Conservation (phyloP, 1,140 invertebrate species). For the Geopemphigus sp. region DNA sequence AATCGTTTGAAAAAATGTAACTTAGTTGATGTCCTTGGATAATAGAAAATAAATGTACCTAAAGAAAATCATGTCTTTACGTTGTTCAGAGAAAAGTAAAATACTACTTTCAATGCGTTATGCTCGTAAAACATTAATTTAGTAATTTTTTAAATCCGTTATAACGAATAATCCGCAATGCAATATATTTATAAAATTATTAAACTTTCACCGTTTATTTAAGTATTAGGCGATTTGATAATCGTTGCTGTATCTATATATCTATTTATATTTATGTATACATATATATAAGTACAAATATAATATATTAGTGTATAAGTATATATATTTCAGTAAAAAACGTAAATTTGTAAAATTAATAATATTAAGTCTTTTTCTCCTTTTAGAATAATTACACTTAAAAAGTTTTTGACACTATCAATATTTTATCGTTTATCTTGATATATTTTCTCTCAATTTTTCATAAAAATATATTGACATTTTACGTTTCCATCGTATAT, state of each 20-base stretch:
- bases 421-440: too few relatives aligned
- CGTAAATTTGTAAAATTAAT: background rate
- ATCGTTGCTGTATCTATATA: background rate
- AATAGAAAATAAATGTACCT: background rate
- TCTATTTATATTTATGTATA: too few relatives aligned
- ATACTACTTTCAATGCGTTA: constrained; percentile 8
- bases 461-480: too few relatives aligned
- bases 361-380: too few relatives aligned
- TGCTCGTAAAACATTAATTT: background rate
- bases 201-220: constrained; percentile 33
- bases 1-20: constrained; percentile 27
- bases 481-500: too few relatives aligned
- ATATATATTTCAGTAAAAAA: background rate
- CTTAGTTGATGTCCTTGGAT: constrained; percentile 21
- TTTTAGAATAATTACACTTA: too few relatives aligned
- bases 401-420: too few relatives aligned
- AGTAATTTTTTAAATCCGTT: background rate
- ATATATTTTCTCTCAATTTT: too few relatives aligned
- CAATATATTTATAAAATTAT: background rate
- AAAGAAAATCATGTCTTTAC: constrained; percentile 20
- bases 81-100: background rate
- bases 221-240: constrained; percentile 4
- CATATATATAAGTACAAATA: background rate
- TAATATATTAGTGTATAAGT: background rate
- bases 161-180: background rate